Evolutionary conservation across 2,888 invertebrate genomes (phyloP), one percentile per base, ranked within the genome.

Genomic region (Eulithis prunata): DNA sequence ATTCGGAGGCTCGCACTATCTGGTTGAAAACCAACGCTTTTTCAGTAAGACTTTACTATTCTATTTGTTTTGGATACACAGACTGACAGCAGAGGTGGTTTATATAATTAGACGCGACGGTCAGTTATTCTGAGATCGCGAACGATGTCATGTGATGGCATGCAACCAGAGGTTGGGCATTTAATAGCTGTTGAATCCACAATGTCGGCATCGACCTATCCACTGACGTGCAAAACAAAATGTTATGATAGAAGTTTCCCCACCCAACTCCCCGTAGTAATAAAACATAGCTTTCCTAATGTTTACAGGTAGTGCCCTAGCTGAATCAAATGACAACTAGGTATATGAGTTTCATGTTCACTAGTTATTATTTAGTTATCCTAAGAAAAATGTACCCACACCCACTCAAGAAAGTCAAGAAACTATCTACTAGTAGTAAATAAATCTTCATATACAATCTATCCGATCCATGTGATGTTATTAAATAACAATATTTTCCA

Each of bases 81-180:
- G 69, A 74, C 76, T 72, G 74, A 79, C 77, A 78, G 72, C 74
- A 72, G 69, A 80, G 82, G 82, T 80, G 76, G 41, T 77, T 79
- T 80, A 79, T 88, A 89, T 87, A 89, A 89, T 90, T 91, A 91
- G 89, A 88, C 75, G 75, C 83, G 85, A 84, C 86, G 82, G 85
- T 83, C 87, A 86, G 88, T 88, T 91, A 90, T 90, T 90, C 86
- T 87, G 82, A 88, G 87, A 88, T 86, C 81, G 80, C 82, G 78
- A 81, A 80, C 84, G 82, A 80, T 82, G 87, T 87, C 89, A 87
- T 87, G 86, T 86, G 86, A 87, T 83, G 76, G 77, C 77, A 76
- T 77, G 77, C 78, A 77, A 75, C 71, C 77, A 32, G 75, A 73
- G 68, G 71, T 71, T 71, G 73, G 73, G 71, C 73, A 71, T 76